These are phyloP conservation scores for Notolepis coatsorum DNA, from an alignment of 2,797 vertebrate species.

Conservation along the genomic window DNA sequence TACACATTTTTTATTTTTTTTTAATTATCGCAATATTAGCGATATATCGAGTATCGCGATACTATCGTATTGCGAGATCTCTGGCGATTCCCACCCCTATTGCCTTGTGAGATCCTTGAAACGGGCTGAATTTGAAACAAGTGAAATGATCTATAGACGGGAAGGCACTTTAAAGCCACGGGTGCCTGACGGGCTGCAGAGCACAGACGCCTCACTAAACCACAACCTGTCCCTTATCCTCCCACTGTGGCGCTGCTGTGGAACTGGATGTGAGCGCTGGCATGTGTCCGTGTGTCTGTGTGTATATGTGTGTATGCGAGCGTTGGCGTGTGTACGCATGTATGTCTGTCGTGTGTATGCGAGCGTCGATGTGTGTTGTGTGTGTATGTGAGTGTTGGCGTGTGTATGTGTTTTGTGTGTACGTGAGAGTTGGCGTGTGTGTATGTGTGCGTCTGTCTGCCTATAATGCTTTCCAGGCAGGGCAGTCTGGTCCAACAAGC, in stretches of 20 bases:
- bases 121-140: too few species aligned
- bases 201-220: not conserved
- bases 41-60: too few species aligned
- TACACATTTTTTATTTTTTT: too few species aligned
- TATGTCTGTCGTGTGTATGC: not conserved
- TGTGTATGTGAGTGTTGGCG: not conserved
- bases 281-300: not conserved
- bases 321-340: not conserved
- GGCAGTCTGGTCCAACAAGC: slow-evolving; percentile 6
- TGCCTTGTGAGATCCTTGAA: too few species aligned
- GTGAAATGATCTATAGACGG: too few species aligned
- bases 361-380: not conserved
- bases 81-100: too few species aligned
- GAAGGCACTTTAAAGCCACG: not conserved
- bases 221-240: not conserved
- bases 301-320: not conserved
- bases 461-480: not conserved
- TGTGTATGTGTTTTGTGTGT: not conserved
- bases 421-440: not conserved
- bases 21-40: too few species aligned
- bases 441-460: not conserved
- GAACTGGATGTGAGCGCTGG: too few species aligned
- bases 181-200: not conserved
- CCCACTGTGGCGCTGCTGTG: not conserved
- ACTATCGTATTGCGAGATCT: too few species aligned